Conservation (phyloP, 1,140 invertebrate genomes). For the Ganaspis sp. region DNA sequence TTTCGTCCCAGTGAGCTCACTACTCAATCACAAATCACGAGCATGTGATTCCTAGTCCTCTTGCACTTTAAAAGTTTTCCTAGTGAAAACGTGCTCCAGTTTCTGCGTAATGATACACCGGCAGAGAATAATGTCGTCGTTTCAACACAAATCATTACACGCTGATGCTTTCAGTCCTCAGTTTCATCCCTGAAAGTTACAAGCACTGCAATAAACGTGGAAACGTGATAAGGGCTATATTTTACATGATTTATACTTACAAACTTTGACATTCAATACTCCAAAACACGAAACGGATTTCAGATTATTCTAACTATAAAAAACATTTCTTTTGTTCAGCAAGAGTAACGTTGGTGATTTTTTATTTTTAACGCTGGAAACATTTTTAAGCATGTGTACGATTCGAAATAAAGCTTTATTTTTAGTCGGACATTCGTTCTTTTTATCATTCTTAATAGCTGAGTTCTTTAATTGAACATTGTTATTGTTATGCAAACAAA, state of each 20-base stretch:
- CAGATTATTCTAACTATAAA: too few species aligned
- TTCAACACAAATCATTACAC: constrained; percentile 23
- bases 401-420: too few species aligned
- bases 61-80: background rate
- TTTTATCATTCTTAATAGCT: too few species aligned
- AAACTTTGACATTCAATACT: background rate
- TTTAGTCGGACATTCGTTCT: too few species aligned
- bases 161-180: constrained; percentile 24
- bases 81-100: constrained; percentile 20
- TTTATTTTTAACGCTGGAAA: too few species aligned
- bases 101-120: constrained; percentile 20
- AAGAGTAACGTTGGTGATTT: too few species aligned
- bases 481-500: too few species aligned
- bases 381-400: too few species aligned
- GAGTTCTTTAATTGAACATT: too few species aligned
- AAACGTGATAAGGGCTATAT: constrained; percentile 14
- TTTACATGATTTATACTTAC: background rate
- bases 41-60: background rate
- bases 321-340: too few species aligned
- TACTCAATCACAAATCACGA: background rate
- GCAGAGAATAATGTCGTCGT: constrained; percentile 2
- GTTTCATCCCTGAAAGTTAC: constrained; percentile 7
- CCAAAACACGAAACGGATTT: too few species aligned
- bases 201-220: constrained; percentile 6
- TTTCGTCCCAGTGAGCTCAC: background rate